These are phyloP conservation scores for Euplexia lucipara DNA, from an alignment of 2,888 invertebrate species.

Conservation along the genomic window DNA sequence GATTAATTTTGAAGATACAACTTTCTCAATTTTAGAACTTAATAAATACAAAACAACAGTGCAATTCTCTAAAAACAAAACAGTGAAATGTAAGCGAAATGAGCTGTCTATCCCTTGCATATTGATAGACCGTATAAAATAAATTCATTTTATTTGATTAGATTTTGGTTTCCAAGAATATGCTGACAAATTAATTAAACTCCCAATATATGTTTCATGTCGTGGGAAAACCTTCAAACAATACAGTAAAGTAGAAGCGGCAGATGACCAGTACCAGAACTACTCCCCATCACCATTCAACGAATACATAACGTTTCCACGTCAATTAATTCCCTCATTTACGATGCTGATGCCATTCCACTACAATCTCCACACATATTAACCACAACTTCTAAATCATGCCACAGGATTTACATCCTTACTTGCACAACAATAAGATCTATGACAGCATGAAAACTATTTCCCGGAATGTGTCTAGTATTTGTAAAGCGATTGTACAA, in stretches of 20 bases:
- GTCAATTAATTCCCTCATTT: slow-evolving; percentile 72
- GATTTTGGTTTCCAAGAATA: no score
- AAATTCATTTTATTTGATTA: no score
- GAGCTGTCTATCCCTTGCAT: no score
- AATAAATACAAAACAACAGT: no score
- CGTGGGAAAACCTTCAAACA: background rate
- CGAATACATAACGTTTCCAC: slow-evolving; percentile 68
- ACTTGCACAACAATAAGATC: background rate
- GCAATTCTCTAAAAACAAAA: no score
- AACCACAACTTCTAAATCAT: slow-evolving; percentile 5
- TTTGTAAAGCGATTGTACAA: slow-evolving; percentile 22
- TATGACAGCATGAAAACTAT: slow-evolving; percentile 12
- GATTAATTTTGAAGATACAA: no score
- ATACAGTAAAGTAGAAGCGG: background rate
- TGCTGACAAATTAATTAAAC: no score
- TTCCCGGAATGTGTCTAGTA: slow-evolving; percentile 24
- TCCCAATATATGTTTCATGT: background rate
- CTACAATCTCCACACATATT: slow-evolving; percentile 28
- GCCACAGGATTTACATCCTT: slow-evolving; percentile 17
- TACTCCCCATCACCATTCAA: slow-evolving; percentile 30
- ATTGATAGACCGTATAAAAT: no score
- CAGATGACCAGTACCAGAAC: slow-evolving; percentile 11
- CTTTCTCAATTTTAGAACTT: no score
- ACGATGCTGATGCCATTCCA: slow-evolving; percentile 65
- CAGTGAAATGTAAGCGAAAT: no score